A percentile compares a stretch with the other conserved stretches of the same genome.
Evolutionary conservation across 1,140 invertebrate genomes (phyloP).

Genomic region (Leucophenga varia): DNA sequence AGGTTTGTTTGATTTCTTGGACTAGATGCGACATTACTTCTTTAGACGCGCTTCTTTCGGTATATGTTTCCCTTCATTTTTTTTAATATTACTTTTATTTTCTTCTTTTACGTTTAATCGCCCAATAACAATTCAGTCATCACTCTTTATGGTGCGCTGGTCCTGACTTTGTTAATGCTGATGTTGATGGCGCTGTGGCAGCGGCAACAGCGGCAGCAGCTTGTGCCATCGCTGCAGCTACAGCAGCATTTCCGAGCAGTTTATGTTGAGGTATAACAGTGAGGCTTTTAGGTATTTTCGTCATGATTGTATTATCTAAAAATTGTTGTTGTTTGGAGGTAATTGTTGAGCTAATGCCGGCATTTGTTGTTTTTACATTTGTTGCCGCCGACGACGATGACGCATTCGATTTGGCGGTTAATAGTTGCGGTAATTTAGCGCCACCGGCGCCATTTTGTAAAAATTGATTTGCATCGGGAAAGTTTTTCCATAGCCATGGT

Average conservation of each 20-base stretch:
- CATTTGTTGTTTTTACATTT: neutral
- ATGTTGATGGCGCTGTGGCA: neutral
- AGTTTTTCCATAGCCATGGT: slow-evolving; percentile 53
- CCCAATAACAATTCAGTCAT: neutral
- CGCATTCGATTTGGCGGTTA: slow-evolving; percentile 37
- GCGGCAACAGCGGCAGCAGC: neutral
- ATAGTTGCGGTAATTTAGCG: slow-evolving; percentile 34
- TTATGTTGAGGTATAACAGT: slow-evolving; percentile 70
- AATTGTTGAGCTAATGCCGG: slow-evolving; percentile 14
- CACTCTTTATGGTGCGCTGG: slow-evolving; percentile 7
- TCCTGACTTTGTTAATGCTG: neutral
- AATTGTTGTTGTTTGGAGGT: slow-evolving; percentile 36
- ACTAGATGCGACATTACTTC: too few species aligned
- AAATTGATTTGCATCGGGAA: slow-evolving; percentile 43
- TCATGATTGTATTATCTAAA: slow-evolving; percentile 58
- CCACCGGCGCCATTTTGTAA: slow-evolving; percentile 34
- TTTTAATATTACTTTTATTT: slow-evolving; percentile 4
- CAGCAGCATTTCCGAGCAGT: slow-evolving; percentile 6
- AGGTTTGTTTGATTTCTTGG: too few species aligned
- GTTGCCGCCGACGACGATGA: slow-evolving; percentile 22
- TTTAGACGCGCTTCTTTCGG: slow-evolving; percentile 1
- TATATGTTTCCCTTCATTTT: slow-evolving; percentile 10
- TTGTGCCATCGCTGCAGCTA: slow-evolving; percentile 8
- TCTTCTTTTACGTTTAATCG: neutral
- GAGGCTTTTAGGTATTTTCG: slow-evolving; percentile 74